phyloP scores from a whole-genome alignment of 2,113 vertebrate genomes.

The Argyrosomus japonicus region DNA sequence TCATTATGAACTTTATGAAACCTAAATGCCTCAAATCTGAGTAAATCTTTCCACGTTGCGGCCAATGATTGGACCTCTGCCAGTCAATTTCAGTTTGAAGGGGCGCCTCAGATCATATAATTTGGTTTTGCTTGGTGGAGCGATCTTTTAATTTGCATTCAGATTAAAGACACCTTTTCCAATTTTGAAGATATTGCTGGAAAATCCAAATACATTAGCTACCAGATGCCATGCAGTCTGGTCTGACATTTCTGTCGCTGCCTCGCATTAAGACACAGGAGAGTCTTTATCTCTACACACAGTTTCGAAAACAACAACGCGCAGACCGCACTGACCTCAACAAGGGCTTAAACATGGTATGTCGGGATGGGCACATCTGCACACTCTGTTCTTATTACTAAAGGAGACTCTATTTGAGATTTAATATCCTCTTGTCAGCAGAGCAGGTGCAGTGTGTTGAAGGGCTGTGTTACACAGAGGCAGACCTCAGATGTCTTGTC shows the following conservation, averaged over 20 bases:
- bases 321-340: constrained; percentile 42
- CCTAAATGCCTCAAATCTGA: background rate
- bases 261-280: background rate
- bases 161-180: constrained; percentile 1
- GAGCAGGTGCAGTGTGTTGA: constrained; percentile 45
- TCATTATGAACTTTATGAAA: background rate
- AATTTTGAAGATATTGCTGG: background rate
- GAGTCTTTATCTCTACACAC: constrained; percentile 9
- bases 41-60: background rate
- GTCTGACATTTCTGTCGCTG: background rate
- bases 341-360: constrained; percentile 1
- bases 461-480: constrained; percentile 23
- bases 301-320: constrained; percentile 30
- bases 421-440: constrained; percentile 59
- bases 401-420: constrained; percentile 38
- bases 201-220: background rate
- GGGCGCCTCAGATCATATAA: background rate
- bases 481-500: constrained; percentile 49
- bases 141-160: constrained; percentile 29
- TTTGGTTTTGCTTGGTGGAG: constrained; percentile 11
- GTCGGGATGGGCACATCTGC: constrained; percentile 39
- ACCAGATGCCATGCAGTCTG: background rate
- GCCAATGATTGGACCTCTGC: constrained; percentile 11
- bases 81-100: constrained; percentile 25
- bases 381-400: constrained; percentile 25